phyloP scores from a whole-genome alignment of 2,797 vertebrate species.

The Perdix hodgsoniae region DNA sequence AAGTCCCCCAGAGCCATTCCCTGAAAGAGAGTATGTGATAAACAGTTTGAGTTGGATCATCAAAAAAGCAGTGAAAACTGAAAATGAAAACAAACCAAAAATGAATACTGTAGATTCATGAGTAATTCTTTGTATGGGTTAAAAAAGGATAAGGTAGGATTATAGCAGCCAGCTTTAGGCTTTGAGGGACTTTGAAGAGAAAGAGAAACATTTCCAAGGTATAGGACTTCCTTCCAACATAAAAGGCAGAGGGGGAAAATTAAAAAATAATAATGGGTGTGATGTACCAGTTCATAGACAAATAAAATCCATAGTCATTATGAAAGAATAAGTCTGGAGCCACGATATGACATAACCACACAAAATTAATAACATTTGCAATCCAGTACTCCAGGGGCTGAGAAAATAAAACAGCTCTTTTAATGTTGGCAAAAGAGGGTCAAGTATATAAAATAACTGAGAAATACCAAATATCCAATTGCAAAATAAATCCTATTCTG shows the following conservation, averaged over 20 bases:
- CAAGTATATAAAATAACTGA: neutral
- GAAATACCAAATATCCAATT: neutral
- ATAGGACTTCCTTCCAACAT: conserved; percentile 36
- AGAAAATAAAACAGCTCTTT: neutral
- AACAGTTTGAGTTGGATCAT: conserved; percentile 33
- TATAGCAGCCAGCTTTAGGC: conserved; percentile 25
- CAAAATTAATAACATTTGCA: neutral
- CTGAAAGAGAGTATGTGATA: neutral
- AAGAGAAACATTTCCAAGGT: conserved; percentile 32
- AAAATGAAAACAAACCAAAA: conserved; percentile 7
- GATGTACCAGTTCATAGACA: conserved; percentile 38
- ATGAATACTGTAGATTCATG: neutral
- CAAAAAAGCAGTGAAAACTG: neutral
- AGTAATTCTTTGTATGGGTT: conserved; percentile 15
- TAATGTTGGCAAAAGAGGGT: neutral
- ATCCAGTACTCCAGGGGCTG: neutral
- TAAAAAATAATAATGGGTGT: conserved; percentile 56
- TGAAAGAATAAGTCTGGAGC: neutral
- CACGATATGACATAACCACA: neutral
- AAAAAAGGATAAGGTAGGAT: conserved; percentile 6
- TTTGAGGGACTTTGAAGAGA: conserved; percentile 21
- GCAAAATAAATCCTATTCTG: neutral
- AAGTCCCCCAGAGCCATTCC: neutral
- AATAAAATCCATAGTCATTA: conserved; percentile 42
- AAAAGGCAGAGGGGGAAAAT: conserved; percentile 63